Conservation (phyloP, 92 coral and sea anemone genomes). For the Isaurus tuberculatus region DNA sequence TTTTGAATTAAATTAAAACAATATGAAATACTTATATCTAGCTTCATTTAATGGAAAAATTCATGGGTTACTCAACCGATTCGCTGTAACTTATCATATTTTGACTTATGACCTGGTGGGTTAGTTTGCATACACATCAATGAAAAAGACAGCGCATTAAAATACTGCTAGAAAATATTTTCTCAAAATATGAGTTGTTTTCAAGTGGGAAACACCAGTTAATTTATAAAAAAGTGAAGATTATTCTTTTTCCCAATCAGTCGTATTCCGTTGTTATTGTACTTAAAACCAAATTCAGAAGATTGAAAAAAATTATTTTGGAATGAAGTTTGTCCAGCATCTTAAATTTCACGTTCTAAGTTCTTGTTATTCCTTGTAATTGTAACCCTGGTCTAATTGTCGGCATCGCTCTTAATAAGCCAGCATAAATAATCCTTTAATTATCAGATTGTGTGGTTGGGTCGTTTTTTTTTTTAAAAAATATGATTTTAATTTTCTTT, state of each 20-base stretch:
- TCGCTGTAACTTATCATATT: not conserved
- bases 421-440: constrained; percentile 34
- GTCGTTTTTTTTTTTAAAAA: not conserved
- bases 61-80: not conserved
- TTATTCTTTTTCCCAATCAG: too few species aligned
- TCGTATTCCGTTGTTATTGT: too few species aligned
- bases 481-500: not conserved
- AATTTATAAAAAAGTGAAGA: too few species aligned
- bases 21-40: not conserved
- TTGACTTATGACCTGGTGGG: not conserved
- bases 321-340: not conserved
- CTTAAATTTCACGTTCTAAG: not conserved
- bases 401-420: constrained; percentile 39
- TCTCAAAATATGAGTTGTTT: constrained; percentile 7
- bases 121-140: constrained; percentile 5
- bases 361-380: not conserved
- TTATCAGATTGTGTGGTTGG: constrained; percentile 23
- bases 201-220: not conserved
- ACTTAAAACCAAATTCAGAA: constrained; percentile 2
- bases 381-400: constrained; percentile 24
- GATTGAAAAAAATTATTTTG: not conserved
- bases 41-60: not conserved
- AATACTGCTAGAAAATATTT: not conserved
- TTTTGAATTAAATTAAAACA: not conserved
- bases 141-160: not conserved